Conservation (phyloP, 2,113 vertebrate species). For the Cyprinodon tularosa region DNA sequence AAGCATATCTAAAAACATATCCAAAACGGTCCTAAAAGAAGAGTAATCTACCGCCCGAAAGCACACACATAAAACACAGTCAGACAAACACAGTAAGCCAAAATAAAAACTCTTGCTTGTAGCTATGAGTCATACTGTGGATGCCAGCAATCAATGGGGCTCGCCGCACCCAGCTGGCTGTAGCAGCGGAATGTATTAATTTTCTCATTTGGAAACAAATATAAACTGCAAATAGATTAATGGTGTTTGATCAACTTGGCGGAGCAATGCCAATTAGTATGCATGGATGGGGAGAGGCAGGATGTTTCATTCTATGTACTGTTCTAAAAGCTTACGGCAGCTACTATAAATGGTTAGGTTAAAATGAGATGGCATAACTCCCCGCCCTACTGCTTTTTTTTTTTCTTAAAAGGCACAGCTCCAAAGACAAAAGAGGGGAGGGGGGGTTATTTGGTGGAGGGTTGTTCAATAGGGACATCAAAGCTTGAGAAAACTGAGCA, state of each 20-base stretch:
- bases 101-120: conserved; percentile 59
- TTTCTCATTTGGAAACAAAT: conserved; percentile 73
- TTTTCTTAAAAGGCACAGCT: conserved; percentile 9
- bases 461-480: conserved; percentile 5
- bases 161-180: conserved; percentile 61
- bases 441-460: not conserved
- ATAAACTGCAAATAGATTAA: conserved; percentile 70
- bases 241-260: conserved; percentile 72
- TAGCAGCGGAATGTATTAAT: conserved; percentile 63
- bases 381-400: conserved; percentile 15
- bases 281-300: conserved; percentile 37
- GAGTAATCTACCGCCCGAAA: conserved; percentile 40
- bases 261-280: conserved; percentile 55
- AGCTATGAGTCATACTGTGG: conserved; percentile 64
- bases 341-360: conserved; percentile 16
- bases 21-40: conserved; percentile 34
- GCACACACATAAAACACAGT: not conserved
- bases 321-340: conserved; percentile 29
- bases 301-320: conserved; percentile 31
- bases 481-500: conserved; percentile 7
- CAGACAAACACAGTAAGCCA: conserved; percentile 22
- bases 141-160: conserved; percentile 70
- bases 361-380: conserved; percentile 11
- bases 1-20: conserved; percentile 42
- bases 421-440: not conserved